Percentiles rank a stretch among this genome's conserved stretches.
Conservation (phyloP, 2,113 vertebrate species). For the Philantomba maxwellii region DNA sequence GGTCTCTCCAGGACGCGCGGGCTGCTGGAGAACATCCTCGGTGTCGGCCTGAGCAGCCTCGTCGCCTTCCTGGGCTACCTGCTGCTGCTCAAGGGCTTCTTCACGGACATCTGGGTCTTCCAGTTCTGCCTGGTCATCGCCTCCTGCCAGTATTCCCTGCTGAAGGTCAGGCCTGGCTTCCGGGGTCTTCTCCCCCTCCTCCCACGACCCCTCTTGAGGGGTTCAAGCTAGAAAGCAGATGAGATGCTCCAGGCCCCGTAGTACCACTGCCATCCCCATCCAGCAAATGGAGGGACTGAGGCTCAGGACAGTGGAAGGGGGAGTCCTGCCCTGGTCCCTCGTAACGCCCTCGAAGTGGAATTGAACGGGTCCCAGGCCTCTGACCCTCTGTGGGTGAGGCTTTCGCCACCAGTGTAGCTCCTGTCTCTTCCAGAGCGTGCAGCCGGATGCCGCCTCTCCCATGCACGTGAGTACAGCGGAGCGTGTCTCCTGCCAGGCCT, state of each 20-base stretch:
- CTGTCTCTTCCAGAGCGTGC: slow-evolving; percentile 84
- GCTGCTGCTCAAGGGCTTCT: slow-evolving; percentile 82
- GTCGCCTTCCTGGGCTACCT: slow-evolving; percentile 84
- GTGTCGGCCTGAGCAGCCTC: slow-evolving; percentile 78
- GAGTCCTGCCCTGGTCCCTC: neutral
- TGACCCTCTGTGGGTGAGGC: neutral
- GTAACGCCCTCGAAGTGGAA: neutral
- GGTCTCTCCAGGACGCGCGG: slow-evolving; percentile 75
- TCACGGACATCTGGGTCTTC: slow-evolving; percentile 85
- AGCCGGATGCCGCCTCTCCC: slow-evolving; percentile 91
- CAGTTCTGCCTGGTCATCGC: slow-evolving; percentile 86
- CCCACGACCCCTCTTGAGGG: neutral
- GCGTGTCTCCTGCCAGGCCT: accelerated
- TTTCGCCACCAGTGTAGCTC: neutral
- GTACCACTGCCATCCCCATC: too few relatives aligned
- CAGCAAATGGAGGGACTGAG: neutral
- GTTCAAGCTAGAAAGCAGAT: neutral
- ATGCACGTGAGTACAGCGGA: slow-evolving; percentile 87
- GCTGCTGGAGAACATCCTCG: slow-evolving; percentile 80
- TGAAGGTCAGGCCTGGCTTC: slow-evolving; percentile 76
- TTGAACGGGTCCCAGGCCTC: neutral
- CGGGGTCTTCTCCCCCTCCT: neutral
- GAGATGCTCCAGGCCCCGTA: neutral
- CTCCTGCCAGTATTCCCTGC: slow-evolving; percentile 84
- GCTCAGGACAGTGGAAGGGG: neutral